These are phyloP conservation scores for Cetonia aurata DNA, from an alignment of 2,888 invertebrate species.

Conservation along the genomic window DNA sequence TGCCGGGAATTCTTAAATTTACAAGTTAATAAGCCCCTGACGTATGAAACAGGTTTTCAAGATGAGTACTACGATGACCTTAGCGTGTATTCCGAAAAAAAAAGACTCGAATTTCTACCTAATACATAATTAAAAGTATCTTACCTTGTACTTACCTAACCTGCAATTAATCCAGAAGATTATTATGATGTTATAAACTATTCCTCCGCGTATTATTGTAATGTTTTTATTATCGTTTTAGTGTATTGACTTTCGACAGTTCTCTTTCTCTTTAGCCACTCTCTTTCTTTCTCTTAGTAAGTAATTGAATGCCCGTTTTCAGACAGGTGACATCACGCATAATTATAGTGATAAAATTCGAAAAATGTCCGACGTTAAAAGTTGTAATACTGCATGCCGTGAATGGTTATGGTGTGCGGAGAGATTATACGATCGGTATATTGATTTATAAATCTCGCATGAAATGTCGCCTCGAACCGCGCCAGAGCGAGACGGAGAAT, in stretches of 20 bases:
- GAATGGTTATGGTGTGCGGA: constrained; percentile 13
- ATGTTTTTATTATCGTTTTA: neutral
- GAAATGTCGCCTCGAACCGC: constrained; percentile 18
- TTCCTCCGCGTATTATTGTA: too few species aligned
- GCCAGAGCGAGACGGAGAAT: neutral
- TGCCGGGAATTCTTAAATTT: constrained; percentile 22
- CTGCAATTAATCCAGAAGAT: constrained; percentile 13
- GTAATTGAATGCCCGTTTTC: constrained; percentile 32
- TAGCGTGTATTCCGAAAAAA: constrained; percentile 13
- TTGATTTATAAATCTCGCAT: constrained; percentile 41
- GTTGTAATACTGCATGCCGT: constrained; percentile 37
- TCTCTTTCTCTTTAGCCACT: neutral
- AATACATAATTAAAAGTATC: constrained; percentile 1
- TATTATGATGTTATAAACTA: too few species aligned
- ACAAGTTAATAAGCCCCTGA: constrained; percentile 29
- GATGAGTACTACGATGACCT: constrained; percentile 18
- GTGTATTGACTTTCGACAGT: constrained; percentile 1
- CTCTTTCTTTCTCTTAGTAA: neutral
- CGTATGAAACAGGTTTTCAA: constrained; percentile 29
- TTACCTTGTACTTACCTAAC: neutral
- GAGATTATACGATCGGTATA: constrained; percentile 26
- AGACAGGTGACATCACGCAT: constrained; percentile 40
- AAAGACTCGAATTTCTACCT: constrained; percentile 4
- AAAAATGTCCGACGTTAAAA: constrained; percentile 41
- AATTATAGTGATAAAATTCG: constrained; percentile 42